Base-by-base conservation (phyloP, 2,797 vertebrate genomes). In the Gallinago stenura region DNA sequence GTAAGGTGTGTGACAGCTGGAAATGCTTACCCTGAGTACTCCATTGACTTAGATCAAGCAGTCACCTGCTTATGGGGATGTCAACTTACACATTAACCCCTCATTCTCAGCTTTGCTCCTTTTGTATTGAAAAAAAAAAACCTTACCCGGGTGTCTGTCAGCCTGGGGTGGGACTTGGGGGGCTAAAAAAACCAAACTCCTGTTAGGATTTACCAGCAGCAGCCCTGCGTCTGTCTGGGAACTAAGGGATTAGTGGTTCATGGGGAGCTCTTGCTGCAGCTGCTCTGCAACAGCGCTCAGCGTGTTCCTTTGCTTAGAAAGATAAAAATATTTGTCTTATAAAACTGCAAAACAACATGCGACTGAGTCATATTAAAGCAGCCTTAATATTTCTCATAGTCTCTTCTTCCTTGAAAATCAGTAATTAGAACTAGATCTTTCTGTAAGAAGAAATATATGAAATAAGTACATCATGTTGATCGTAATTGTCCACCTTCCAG, bases 1-100 rank as follows among this genome's bases (percentile, higher is more conserved):
- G 99, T 99, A 97, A 95, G n/a, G 69, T 21, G 24, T 86, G 70
- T 64, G 45, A 64, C 2, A 78, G 61, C 71, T 41, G 26, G 43
- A 82, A 78, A 25, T 72, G 58, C 45, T 87, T 58, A 46, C 19
- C 35, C 18, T 12, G 58, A 24, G 20, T 15, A 16, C 26, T 18
- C 73, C 61, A 2, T 10, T 54, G 45, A 15, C 21, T 25, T 24
- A 3, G 0, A 28, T 21, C 35, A 72, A 75, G 37, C 15, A 60
- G n/a, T 26, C 20, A 60, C 11, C 62, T 15, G 25, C 15, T 68
- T 39, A 25, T 15, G 25, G 41, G 15, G 5, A 15, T 5, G 8
- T 41, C n/a, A 68, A 16, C 15, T 41, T 48, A 4, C 12, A 15
- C 8, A 22, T n/a, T 31, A 79, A 60, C 35, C 13, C n/a, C 54